Evolutionary conservation across 1,140 invertebrate genomes (phyloP).

Genomic region (Pinna nobilis): DNA sequence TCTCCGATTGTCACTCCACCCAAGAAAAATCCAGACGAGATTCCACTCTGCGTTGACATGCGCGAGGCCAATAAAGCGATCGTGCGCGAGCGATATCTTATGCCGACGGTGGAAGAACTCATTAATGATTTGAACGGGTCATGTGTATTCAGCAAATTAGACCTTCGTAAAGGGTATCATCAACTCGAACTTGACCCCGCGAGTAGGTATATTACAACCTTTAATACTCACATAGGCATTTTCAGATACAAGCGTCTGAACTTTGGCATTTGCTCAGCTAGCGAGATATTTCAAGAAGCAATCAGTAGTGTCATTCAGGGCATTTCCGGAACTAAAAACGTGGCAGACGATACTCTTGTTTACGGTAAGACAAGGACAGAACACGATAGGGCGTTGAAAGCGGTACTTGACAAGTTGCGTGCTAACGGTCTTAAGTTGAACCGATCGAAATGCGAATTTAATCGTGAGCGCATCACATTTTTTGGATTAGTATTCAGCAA

Average conservation of each 20-base stretch:
- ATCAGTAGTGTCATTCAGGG: constrained; percentile 32
- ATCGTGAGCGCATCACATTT: constrained; percentile 39
- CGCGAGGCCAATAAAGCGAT: constrained; percentile 48
- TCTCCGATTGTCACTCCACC: constrained; percentile 39
- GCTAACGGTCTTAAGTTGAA: constrained; percentile 50
- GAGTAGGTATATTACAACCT: constrained; percentile 43
- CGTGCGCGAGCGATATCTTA: constrained; percentile 50
- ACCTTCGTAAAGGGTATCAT: constrained; percentile 47
- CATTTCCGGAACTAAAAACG: constrained; percentile 41
- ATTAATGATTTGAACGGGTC: constrained; percentile 48
- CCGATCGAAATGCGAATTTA: constrained; percentile 48
- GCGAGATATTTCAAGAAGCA: constrained; percentile 29
- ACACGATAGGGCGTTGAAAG: constrained; percentile 46
- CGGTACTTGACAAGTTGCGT: constrained; percentile 43
- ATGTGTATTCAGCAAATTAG: constrained; percentile 44
- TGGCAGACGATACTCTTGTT: constrained; percentile 50
- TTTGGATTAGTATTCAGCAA: constrained; percentile 47
- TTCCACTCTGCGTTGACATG: constrained; percentile 63
- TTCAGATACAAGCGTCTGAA: constrained; percentile 36
- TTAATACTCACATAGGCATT: constrained; percentile 35
- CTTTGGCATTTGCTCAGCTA: constrained; percentile 37
- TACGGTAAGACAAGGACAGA: constrained; percentile 35
- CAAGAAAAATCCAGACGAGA: constrained; percentile 38
- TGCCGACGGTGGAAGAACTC: constrained; percentile 61
- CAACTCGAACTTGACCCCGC: constrained; percentile 42